These are phyloP conservation scores for Diplodus sargus DNA, from an alignment of 2,797 vertebrate genomes.

Conservation along the genomic window DNA sequence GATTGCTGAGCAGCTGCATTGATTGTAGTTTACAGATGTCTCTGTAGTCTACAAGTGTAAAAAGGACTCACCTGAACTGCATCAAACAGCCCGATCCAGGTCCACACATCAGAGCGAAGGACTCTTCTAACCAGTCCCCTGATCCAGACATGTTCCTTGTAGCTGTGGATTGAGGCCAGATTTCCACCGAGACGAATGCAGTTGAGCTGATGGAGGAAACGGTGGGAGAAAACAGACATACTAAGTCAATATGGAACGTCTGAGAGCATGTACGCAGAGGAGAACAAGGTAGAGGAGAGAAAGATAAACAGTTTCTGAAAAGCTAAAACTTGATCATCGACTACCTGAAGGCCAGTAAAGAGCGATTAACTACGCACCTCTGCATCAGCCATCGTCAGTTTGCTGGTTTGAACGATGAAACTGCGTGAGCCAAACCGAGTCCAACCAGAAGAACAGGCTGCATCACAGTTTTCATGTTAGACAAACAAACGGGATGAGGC, in stretches of 20 bases:
- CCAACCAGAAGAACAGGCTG: neutral
- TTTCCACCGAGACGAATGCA: neutral
- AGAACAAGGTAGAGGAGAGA: no score
- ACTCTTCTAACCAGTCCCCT: accelerated
- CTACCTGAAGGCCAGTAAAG: no score
- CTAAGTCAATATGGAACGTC: no score
- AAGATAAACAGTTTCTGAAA: no score
- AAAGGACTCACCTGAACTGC: neutral
- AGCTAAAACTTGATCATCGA: no score
- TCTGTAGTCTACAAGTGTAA: neutral
- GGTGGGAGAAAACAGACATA: neutral
- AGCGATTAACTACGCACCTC: neutral
- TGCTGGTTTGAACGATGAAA: neutral
- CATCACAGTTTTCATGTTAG: no score
- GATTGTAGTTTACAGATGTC: no score
- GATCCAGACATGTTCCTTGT: accelerated
- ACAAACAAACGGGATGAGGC: no score
- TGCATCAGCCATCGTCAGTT: neutral
- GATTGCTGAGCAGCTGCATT: no score
- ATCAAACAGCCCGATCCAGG: neutral
- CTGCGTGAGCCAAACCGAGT: neutral
- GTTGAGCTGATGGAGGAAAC: neutral
- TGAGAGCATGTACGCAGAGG: no score
- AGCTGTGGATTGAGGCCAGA: neutral
- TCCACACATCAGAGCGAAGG: accelerated